Percentiles rank a stretch among this genome's conserved stretches.
These are phyloP conservation scores for Micrasema minimum DNA, from an alignment of 1,140 invertebrate species.

Conservation along the genomic window DNA sequence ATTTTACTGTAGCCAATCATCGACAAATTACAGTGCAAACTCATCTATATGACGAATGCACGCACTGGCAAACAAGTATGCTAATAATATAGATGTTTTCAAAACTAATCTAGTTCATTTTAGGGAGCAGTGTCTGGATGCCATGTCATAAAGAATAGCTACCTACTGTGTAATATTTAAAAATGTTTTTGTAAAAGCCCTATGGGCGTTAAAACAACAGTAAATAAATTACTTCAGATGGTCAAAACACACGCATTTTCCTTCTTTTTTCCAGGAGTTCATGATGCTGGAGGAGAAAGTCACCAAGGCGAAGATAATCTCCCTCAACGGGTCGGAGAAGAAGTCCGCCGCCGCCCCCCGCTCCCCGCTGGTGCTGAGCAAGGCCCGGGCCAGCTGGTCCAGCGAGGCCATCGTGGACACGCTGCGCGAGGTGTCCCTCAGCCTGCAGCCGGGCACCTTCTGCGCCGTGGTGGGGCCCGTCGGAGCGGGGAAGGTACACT, in stretches of 20 bases:
- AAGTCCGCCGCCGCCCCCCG: not conserved
- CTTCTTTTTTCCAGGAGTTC: slow-evolving; percentile 60
- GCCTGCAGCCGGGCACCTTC: slow-evolving; percentile 72
- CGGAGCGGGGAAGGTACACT: slow-evolving; percentile 83
- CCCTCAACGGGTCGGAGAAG: slow-evolving; percentile 57
- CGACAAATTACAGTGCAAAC: too few species aligned
- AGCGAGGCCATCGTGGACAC: slow-evolving; percentile 69
- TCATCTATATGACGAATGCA: too few species aligned
- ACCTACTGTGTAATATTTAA: too few species aligned
- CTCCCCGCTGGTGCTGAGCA: slow-evolving; percentile 58
- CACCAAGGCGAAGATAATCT: slow-evolving; percentile 54
- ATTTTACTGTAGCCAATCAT: too few species aligned
- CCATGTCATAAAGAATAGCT: too few species aligned
- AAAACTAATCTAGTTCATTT: too few species aligned
- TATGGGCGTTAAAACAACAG: too few species aligned
- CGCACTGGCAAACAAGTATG: too few species aligned
- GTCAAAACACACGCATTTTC: not conserved
- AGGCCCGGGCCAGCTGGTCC: slow-evolving; percentile 71
- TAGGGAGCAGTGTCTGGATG: too few species aligned
- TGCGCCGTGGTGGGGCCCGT: slow-evolving; percentile 81
- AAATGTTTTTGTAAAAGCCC: too few species aligned
- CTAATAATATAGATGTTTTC: too few species aligned
- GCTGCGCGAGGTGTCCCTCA: slow-evolving; percentile 72
- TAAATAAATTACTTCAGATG: too few species aligned
- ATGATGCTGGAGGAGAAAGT: slow-evolving; percentile 66